A percentile compares a stretch with the other conserved stretches of the same genome.
These are phyloP conservation scores for Digitonthophagus gazella DNA, from an alignment of 2,888 invertebrate species.

Conservation along the genomic window DNA sequence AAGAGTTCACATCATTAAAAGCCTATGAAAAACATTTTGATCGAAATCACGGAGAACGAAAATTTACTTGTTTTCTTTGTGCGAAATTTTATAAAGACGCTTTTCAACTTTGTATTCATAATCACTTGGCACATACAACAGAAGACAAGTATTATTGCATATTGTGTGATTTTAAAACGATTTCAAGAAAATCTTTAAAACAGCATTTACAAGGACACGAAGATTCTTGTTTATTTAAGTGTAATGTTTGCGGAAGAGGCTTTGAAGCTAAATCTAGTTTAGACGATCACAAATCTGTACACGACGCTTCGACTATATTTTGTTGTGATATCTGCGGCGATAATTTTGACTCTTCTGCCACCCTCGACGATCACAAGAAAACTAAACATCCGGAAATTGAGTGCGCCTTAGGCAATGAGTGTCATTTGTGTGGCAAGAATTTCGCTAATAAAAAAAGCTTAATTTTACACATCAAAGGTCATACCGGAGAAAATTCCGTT, in stretches of 20 bases:
- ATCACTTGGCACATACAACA: conserved; percentile 29
- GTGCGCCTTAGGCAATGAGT: conserved; percentile 39
- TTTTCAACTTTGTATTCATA: conserved; percentile 34
- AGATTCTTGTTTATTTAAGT: conserved; percentile 30
- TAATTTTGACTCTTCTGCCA: conserved; percentile 44
- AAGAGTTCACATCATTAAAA: conserved; percentile 39
- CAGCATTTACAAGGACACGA: conserved; percentile 31
- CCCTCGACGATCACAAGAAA: conserved; percentile 51
- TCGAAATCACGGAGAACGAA: conserved; percentile 54
- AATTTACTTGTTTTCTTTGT: conserved; percentile 60
- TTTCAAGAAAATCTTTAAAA: conserved; percentile 24
- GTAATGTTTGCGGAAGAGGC: conserved; percentile 36
- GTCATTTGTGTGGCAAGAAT: conserved; percentile 47
- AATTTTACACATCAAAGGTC: conserved; percentile 43
- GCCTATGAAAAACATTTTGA: conserved; percentile 42
- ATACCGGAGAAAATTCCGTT: conserved; percentile 51
- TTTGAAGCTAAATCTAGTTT: conserved; percentile 31
- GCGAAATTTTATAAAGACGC: conserved; percentile 50
- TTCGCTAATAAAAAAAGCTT: conserved; percentile 45
- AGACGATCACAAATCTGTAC: conserved; percentile 36
- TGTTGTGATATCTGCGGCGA: conserved; percentile 51
- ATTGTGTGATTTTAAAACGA: conserved; percentile 31
- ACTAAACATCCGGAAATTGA: conserved; percentile 50
- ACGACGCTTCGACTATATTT: conserved; percentile 52
- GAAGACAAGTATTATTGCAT: conserved; percentile 31